Conservation (phyloP, 2,888 invertebrate genomes). For the Agapetus fuscipes region DNA sequence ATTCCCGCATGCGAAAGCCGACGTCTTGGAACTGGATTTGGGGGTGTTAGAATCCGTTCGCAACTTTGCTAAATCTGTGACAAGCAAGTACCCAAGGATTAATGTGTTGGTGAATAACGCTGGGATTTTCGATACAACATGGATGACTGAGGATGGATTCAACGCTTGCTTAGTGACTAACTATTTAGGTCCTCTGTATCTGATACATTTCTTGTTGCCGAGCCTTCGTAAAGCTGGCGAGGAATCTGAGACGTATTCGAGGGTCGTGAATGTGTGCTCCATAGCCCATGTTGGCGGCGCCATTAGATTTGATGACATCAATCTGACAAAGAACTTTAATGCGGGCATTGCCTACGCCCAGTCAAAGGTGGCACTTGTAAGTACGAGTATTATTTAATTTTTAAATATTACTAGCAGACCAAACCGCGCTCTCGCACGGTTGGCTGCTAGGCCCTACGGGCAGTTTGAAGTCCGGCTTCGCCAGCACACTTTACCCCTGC, state of each 20-base stretch:
- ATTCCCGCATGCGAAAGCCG: slow-evolving; percentile 46
- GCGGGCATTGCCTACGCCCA: slow-evolving; percentile 66
- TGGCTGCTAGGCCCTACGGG: too few species aligned
- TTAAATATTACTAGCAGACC: too few species aligned
- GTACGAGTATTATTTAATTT: slow-evolving; percentile 14
- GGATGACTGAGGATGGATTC: slow-evolving; percentile 69
- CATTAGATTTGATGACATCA: slow-evolving; percentile 69
- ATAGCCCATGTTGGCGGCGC: slow-evolving; percentile 66
- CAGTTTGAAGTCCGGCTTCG: too few species aligned
- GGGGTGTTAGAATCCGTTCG: slow-evolving; percentile 68
- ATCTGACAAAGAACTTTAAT: slow-evolving; percentile 51
- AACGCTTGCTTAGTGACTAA: too few species aligned
- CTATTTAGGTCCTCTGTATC: slow-evolving; percentile 75
- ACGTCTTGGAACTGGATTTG: slow-evolving; percentile 63
- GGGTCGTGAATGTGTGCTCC: slow-evolving; percentile 82
- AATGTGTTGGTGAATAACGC: slow-evolving; percentile 79
- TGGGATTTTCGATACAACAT: slow-evolving; percentile 74
- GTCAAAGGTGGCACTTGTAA: slow-evolving; percentile 74
- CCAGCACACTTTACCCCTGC: too few species aligned
- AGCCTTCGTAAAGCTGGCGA: slow-evolving; percentile 55
- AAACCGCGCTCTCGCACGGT: too few species aligned
- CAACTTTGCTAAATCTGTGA: slow-evolving; percentile 59
- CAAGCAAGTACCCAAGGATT: slow-evolving; percentile 52
- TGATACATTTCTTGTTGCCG: slow-evolving; percentile 72
- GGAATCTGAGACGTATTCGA: slow-evolving; percentile 43